A percentile compares a stretch with the other conserved stretches of the same genome.
phyloP scores from a whole-genome alignment of 2,797 vertebrate species.

The Loris lydekkerianus region DNA sequence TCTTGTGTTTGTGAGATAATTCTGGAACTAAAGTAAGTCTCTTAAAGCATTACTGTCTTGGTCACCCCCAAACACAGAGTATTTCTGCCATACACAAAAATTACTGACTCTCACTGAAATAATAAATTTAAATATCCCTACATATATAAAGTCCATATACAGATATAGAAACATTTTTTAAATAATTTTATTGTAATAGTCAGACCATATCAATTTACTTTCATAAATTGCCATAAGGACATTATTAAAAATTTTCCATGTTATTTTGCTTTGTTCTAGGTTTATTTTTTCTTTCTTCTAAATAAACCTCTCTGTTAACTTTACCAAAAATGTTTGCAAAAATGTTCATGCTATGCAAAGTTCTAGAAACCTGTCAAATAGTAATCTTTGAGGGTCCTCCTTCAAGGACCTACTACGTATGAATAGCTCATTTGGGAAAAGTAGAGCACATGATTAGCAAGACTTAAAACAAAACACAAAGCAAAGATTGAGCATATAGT shows the following conservation, averaged over 20 bases:
- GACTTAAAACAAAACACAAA: neutral
- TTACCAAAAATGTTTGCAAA: neutral
- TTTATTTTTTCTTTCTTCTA: neutral
- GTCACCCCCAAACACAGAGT: neutral
- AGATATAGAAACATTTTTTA: neutral
- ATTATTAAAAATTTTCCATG: neutral
- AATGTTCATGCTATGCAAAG: neutral
- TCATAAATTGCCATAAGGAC: neutral
- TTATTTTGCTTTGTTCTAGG: neutral
- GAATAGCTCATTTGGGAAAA: slow-evolving; percentile 7
- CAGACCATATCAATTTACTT: neutral
- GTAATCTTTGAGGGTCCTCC: neutral
- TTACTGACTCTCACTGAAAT: neutral
- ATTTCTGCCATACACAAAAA: neutral
- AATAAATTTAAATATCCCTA: neutral
- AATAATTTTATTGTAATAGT: neutral
- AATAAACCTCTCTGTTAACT: neutral
- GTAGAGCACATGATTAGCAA: neutral
- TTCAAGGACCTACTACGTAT: neutral
- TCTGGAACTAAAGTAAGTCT: slow-evolving; percentile 14
- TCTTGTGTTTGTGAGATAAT: neutral
- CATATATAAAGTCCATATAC: neutral
- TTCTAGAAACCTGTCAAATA: slow-evolving; percentile 35
- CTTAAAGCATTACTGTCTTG: neutral
- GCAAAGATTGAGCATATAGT: neutral